Evolutionary conservation across 2,113 vertebrate genomes (phyloP), one percentile per base, ranked within the genome.

Genomic region (Heterochromis multidens): DNA sequence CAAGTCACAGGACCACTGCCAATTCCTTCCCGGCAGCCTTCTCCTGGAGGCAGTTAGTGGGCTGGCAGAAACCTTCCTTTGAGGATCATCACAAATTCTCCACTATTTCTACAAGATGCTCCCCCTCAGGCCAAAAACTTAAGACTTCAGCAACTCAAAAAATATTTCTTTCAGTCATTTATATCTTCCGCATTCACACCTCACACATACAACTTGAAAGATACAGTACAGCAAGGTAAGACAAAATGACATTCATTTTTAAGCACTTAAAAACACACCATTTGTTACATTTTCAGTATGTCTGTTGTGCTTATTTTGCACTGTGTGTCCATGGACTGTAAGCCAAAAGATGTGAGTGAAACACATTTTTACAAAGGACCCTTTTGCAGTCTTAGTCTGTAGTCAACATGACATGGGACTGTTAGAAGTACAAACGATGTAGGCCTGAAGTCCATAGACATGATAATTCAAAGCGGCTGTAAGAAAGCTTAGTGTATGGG

Each of bases 1-100:
- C 13, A 19, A 77, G 87, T 92, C 88, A 82, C 88, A 89, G 78
- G 78, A 86, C 9, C 37, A 6, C 84, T 88, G 89, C 85, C 89
- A 91, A 49, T 84, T 87, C 61, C 21, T 88, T 78, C 70, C 81
- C 86, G 90, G 83, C 86, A 94, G 87, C 54, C 52, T 25, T 80
- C 83, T 92, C 92, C 89, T 90, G 79, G 87, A 92, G 91, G 92
- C 93, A 86, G 90, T 91, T 87, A 87, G 85, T 87, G 87, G 85
- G 85, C 88, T 89, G 92, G 80, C 86, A 87, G 87, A 86, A 90
- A 91, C 89, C 87, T 88, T 83, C 87, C 89, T 91, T 88, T 90
- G 89, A 91, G 88, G 82, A 92, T 93, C 90, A 86, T 79, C 78
- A 79, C 85, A 87, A 90, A 84, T 87, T 89, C 82, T 89, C 33